Evolutionary conservation across 2,797 vertebrate species (phyloP), one percentile per base, ranked within the genome.

Genomic region (Melanogrammus aeglefinus): DNA sequence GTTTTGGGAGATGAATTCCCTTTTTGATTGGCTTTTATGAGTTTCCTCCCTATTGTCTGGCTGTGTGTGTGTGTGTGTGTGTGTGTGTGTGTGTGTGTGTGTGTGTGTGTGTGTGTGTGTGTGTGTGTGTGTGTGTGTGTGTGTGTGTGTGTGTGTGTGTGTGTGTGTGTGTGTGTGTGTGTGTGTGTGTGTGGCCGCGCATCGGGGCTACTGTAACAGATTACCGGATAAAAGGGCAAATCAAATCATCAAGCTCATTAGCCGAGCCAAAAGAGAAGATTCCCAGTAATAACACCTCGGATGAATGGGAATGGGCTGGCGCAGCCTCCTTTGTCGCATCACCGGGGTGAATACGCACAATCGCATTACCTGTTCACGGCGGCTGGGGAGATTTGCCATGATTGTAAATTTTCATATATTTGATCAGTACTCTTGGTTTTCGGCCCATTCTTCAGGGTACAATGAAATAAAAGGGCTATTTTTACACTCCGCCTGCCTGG

Each of bases 401-500:
- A 86, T 82, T 85, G 38, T 73, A 47, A 72, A 69, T 80, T 86
- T 85, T 87, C 76, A 81, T 41, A 78, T 69, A 85, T 86, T 81
- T 82, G 63, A 87, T 80, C 47, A 27, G 63, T 10, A 7, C 63
- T 69, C 75, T 81, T 70, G 78, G 72, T 81, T 83, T 89, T 78
- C 82, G 71, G 77, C 44, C 75, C 73, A 85, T 83, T 87, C 78
- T 81, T 47, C 74, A 47, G 51, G 78, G 76, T 74, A 82, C 66
- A 87, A 80, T 76, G 71, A 80, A 78, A 84, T 83, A 81, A 82
- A 41, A 72, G 78, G 72, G 79, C 80, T 85, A 81, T 84, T 87
- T 86, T 86, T 82, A 81, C 47, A 79, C 80, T 80, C 73, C 75
- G 72, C 39, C 77, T 80, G 27, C 84, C 78, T 82, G 83, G 80